Percentiles rank a stretch among this genome's conserved stretches.
Evolutionary conservation across 1,140 invertebrate species (phyloP).

Genomic region (Galleria mellonella): DNA sequence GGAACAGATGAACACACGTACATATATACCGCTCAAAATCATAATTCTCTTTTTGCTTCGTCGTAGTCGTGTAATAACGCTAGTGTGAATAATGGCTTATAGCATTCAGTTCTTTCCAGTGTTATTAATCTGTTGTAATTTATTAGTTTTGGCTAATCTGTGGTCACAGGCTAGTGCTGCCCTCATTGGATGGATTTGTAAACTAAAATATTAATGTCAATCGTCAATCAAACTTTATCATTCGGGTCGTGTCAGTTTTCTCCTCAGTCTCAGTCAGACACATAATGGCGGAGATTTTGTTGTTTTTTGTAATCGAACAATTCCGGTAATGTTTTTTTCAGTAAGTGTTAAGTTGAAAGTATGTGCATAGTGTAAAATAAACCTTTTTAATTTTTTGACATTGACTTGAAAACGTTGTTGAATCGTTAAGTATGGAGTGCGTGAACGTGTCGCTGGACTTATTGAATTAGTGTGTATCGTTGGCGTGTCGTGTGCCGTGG

Average conservation of each 20-base stretch:
- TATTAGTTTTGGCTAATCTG: too few relatives aligned
- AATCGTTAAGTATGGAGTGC: constrained; percentile 28
- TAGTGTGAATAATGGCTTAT: too few relatives aligned
- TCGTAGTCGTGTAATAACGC: too few relatives aligned
- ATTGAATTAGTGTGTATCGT: constrained; percentile 48
- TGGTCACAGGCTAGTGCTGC: too few relatives aligned
- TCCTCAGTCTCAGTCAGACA: constrained; percentile 31
- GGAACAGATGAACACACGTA: too few relatives aligned
- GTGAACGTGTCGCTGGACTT: constrained; percentile 38
- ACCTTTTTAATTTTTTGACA: neutral
- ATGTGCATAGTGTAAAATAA: neutral
- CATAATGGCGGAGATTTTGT: constrained; percentile 63
- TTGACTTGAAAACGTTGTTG: neutral
- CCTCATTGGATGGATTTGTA: too few relatives aligned
- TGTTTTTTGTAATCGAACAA: constrained; percentile 38
- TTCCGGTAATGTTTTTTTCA: constrained; percentile 34
- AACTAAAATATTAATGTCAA: neutral
- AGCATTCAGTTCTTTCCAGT: too few relatives aligned
- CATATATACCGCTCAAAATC: too few relatives aligned
- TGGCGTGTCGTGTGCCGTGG: neutral
- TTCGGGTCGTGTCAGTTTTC: too few relatives aligned
- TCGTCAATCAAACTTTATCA: constrained; percentile 57
- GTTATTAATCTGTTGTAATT: too few relatives aligned
- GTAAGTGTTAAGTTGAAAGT: neutral
- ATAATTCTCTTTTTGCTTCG: too few relatives aligned